Percentiles rank a stretch among this genome's conserved stretches.
Conservation (phyloP, 92 coral and sea anemone genomes). For the Nematostella vectensis region DNA sequence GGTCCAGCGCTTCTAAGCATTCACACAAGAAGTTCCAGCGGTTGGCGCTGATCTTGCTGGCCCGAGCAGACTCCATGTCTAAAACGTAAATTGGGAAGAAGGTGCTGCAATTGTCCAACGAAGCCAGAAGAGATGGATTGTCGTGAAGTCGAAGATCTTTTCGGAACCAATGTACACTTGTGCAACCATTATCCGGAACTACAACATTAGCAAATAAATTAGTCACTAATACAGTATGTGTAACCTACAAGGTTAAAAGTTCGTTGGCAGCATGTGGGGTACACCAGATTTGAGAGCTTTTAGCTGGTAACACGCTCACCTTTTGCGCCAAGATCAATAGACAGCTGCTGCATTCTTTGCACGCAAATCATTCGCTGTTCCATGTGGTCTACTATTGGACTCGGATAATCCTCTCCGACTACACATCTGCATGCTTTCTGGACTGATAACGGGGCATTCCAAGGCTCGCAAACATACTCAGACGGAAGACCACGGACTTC, state of each 20-base stretch:
- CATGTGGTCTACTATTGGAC: slow-evolving; percentile 49
- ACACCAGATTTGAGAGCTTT: no score
- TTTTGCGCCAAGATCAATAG: slow-evolving; percentile 7
- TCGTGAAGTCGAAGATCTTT: slow-evolving; percentile 83
- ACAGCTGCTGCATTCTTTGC: slow-evolving; percentile 31
- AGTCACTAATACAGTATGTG: no score
- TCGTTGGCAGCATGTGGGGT: no score
- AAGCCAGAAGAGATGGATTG: slow-evolving; percentile 64
- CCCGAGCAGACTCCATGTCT: slow-evolving; percentile 29
- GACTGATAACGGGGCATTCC: slow-evolving; percentile 64
- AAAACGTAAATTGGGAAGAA: slow-evolving; percentile 70
- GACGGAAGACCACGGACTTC: slow-evolving; percentile 56
- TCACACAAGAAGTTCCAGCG: slow-evolving; percentile 57
- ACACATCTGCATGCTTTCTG: slow-evolving; percentile 51
- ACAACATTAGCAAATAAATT: no score
- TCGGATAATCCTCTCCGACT: slow-evolving; percentile 81
- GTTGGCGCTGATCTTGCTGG: slow-evolving; percentile 38
- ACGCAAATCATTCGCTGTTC: slow-evolving; percentile 46
- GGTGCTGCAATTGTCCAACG: slow-evolving; percentile 45
- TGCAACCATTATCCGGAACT: slow-evolving; percentile 25
- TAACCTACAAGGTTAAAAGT: no score
- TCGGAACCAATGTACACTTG: slow-evolving; percentile 78
- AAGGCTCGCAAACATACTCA: slow-evolving; percentile 62
- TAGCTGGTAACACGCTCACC: no score
- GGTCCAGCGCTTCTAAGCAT: slow-evolving; percentile 66